Evolutionary conservation across 2,888 invertebrate genomes (phyloP).

Genomic region (Drosophila austrosaltans): DNA sequence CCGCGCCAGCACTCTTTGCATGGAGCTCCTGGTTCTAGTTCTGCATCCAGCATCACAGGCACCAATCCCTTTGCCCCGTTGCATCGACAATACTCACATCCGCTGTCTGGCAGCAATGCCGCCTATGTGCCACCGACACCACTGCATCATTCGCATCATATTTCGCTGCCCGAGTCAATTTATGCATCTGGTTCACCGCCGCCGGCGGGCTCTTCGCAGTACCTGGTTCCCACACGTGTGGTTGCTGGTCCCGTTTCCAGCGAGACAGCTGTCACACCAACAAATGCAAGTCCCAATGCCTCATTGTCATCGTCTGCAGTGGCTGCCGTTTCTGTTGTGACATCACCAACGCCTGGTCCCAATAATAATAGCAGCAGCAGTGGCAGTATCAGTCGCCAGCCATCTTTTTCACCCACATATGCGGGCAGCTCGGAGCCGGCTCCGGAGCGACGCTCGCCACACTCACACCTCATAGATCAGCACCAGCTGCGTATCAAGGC

Average conservation of each 20-base stretch:
- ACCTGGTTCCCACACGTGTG: conserved; percentile 75
- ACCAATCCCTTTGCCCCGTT: conserved; percentile 80
- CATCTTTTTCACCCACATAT: conserved; percentile 78
- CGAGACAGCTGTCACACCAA: conserved; percentile 66
- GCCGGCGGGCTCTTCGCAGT: conserved; percentile 80
- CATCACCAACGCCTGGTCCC: conserved; percentile 59
- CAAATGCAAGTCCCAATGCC: conserved; percentile 49
- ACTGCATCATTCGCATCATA: conserved; percentile 81
- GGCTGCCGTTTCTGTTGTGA: conserved; percentile 54
- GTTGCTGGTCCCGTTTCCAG: conserved; percentile 64
- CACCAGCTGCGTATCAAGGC: conserved; percentile 10
- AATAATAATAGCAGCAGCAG: conserved; percentile 47
- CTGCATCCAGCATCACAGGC: conserved; percentile 43
- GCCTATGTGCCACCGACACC: conserved; percentile 59
- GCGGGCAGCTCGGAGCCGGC: conserved; percentile 59
- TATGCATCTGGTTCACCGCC: conserved; percentile 81
- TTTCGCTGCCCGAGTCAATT: conserved; percentile 82
- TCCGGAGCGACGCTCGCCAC: conserved; percentile 69
- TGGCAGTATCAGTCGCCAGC: conserved; percentile 48
- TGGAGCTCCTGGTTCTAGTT: conserved; percentile 49
- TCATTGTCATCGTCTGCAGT: conserved; percentile 28
- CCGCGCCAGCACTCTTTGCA: conserved; percentile 85
- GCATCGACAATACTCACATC: conserved; percentile 85
- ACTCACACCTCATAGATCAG: conserved; percentile 18
- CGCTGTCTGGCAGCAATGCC: conserved; percentile 76